A percentile compares a stretch with the other conserved stretches of the same genome.
Conservation (phyloP, 2,888 invertebrate species). For the Rhopalosiphum nymphaeae region DNA sequence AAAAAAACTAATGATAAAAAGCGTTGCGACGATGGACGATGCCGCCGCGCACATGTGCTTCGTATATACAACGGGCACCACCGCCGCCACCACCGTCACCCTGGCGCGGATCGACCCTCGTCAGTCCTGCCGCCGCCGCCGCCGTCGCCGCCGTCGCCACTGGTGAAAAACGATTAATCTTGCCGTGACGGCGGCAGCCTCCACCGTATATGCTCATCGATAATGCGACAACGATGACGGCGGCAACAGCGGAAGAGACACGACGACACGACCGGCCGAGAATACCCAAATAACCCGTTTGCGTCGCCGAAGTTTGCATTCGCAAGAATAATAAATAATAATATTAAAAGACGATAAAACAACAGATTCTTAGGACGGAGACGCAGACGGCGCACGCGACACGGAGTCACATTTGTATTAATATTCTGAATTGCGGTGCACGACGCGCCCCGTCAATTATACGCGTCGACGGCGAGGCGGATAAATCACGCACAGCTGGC, state of each 20-base stretch:
- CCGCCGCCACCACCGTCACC: neutral
- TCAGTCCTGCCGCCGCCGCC: neutral
- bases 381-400: neutral
- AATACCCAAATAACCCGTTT: conserved; percentile 42
- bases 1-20: conserved; percentile 16
- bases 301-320: conserved; percentile 28
- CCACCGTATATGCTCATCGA: neutral
- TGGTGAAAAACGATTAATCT: conserved; percentile 17
- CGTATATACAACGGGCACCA: neutral
- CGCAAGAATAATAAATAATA: neutral
- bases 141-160: neutral
- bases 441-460: too few species aligned
- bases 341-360: neutral
- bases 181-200: neutral
- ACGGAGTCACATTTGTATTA: neutral
- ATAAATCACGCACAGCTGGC: neutral
- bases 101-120: neutral
- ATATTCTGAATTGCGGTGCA: neutral
- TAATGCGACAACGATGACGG: conserved; percentile 14
- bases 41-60: neutral
- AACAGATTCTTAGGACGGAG: neutral
- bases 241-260: neutral
- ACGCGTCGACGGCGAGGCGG: neutral
- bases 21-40: conserved; percentile 16
- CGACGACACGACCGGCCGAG: conserved; percentile 14